Conservation (phyloP, 2,113 vertebrate species). For the Theristicus caerulescens region DNA sequence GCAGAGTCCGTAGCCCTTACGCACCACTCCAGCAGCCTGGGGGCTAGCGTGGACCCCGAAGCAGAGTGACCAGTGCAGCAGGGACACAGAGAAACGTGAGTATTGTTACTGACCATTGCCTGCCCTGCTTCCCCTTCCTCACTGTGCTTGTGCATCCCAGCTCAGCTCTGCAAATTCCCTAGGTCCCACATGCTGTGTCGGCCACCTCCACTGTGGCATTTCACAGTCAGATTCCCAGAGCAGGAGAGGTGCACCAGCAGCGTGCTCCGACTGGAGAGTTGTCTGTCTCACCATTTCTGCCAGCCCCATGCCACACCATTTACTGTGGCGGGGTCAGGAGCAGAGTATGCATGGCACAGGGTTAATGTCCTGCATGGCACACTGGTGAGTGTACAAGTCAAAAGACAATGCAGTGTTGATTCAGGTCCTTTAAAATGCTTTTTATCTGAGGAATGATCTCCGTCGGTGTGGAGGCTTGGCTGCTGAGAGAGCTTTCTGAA, state of each 20-base stretch:
- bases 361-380: accelerated
- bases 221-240: not conserved
- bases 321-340: not conserved
- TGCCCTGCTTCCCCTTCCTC: not conserved
- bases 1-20: not conserved
- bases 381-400: not conserved
- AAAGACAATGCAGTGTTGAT: not conserved
- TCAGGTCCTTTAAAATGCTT: not conserved
- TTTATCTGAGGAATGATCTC: not conserved
- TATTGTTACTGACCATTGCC: not conserved
- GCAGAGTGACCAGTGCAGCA: not conserved
- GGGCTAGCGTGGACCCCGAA: not conserved
- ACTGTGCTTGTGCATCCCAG: not conserved
- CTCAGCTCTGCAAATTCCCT: not conserved
- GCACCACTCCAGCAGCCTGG: not conserved
- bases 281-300: not conserved
- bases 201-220: not conserved
- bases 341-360: not conserved
- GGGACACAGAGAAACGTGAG: not conserved
- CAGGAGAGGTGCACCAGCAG: not conserved
- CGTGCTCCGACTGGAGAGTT: accelerated
- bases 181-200: accelerated
- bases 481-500: not conserved
- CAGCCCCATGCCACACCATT: no score
- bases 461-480: not conserved